These are phyloP conservation scores for Drosophila bifasciata DNA, from an alignment of 1,140 invertebrate species.

Conservation along the genomic window DNA sequence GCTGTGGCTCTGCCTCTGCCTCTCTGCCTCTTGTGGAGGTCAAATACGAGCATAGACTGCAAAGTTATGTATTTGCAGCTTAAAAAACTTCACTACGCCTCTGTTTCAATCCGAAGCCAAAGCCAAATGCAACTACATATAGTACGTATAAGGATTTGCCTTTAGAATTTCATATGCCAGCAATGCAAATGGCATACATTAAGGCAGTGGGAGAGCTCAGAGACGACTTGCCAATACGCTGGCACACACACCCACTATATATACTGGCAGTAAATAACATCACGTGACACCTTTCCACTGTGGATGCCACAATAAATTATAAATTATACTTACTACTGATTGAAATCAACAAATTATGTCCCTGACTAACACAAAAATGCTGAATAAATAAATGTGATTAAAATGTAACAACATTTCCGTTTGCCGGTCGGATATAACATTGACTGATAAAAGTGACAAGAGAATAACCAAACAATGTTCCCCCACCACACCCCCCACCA, in stretches of 20 bases:
- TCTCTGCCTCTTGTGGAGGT: slow-evolving; percentile 1
- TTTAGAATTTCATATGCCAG: neutral
- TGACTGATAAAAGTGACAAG: slow-evolving; percentile 61
- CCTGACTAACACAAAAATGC: slow-evolving; percentile 13
- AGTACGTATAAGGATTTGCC: neutral
- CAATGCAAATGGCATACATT: neutral
- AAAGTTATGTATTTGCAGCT: slow-evolving; percentile 11
- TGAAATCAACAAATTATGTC: slow-evolving; percentile 31
- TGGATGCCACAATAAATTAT: too few relatives aligned
- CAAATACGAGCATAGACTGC: neutral
- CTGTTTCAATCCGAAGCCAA: too few relatives aligned
- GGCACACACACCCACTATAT: slow-evolving; percentile 1
- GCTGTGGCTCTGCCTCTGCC: neutral
- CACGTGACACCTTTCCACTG: neutral
- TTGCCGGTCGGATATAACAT: slow-evolving; percentile 66
- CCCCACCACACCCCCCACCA: too few relatives aligned
- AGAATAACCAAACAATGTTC: slow-evolving; percentile 37
- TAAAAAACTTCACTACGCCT: neutral
- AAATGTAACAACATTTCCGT: slow-evolving; percentile 62
- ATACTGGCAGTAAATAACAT: slow-evolving; percentile 7
- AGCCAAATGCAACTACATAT: too few relatives aligned
- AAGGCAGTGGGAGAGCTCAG: neutral
- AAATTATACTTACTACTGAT: too few relatives aligned
- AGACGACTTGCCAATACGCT: slow-evolving; percentile 23
- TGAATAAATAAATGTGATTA: slow-evolving; percentile 42